These are phyloP conservation scores for Fregata magnificens DNA, from an alignment of 2,113 vertebrate species.

Conservation along the genomic window DNA sequence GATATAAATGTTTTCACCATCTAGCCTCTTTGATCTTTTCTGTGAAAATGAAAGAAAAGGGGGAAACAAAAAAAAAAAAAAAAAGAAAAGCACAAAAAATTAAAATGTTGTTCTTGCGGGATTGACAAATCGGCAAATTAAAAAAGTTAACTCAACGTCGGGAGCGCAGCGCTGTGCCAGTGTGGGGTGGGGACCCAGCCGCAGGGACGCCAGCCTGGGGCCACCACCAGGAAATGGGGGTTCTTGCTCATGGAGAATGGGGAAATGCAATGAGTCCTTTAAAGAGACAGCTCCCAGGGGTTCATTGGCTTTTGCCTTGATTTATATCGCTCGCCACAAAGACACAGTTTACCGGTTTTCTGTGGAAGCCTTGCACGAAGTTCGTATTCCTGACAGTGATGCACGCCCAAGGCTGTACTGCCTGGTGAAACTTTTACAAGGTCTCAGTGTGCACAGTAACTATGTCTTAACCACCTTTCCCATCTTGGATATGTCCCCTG, in stretches of 20 bases:
- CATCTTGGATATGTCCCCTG: background rate
- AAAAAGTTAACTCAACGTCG: constrained; percentile 65
- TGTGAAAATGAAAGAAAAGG: constrained; percentile 86
- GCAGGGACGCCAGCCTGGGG: constrained; percentile 27
- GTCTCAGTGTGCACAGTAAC: background rate
- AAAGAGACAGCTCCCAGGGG: constrained; percentile 73
- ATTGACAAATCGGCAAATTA: constrained; percentile 73
- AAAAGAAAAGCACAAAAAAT: constrained; percentile 81
- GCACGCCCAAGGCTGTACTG: background rate
- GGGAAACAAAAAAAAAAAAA: constrained; percentile 47
- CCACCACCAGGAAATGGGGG: background rate
- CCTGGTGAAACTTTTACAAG: background rate
- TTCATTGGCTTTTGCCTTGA: background rate
- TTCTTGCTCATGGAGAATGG: constrained; percentile 35
- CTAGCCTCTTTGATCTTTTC: constrained; percentile 98
- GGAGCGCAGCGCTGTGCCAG: constrained; percentile 65
- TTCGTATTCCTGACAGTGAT: fast-evolving
- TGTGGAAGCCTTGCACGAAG: background rate
- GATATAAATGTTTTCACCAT: constrained; percentile 99
- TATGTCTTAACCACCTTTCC: background rate
- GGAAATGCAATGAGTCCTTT: constrained; percentile 53
- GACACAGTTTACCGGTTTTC: background rate
- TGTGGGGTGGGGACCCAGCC: constrained; percentile 51
- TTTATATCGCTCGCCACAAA: background rate
- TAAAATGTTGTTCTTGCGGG: constrained; percentile 78